Evolutionary conservation across 1,140 invertebrate species (phyloP).

Genomic region (Vanessa tameamea): DNA sequence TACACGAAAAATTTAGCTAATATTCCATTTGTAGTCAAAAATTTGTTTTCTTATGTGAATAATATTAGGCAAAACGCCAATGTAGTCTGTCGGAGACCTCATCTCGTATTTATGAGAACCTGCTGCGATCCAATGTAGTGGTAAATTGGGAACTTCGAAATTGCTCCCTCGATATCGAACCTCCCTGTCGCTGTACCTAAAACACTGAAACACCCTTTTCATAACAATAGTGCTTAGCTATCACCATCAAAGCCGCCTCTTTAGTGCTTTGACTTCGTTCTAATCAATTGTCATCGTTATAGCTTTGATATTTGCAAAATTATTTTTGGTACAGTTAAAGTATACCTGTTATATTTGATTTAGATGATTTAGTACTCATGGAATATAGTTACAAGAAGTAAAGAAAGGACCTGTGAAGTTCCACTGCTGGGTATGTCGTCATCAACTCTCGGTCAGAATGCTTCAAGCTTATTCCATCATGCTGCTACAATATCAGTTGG

Average conservation of each 20-base stretch:
- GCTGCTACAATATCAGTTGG: too few species aligned
- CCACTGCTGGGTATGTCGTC: too few species aligned
- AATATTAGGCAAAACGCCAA: constrained; percentile 15
- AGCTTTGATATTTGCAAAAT: too few species aligned
- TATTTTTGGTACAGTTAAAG: too few species aligned
- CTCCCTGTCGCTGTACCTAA: constrained; percentile 4
- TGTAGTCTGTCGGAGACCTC: constrained; percentile 5
- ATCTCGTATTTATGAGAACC: constrained; percentile 16
- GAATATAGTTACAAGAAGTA: too few species aligned
- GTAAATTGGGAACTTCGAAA: constrained; percentile 22
- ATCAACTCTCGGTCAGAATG: too few species aligned
- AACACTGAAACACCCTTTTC: constrained; percentile 17
- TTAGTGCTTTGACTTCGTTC: not conserved
- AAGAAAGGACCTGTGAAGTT: too few species aligned
- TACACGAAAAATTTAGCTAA: not conserved
- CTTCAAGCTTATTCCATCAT: too few species aligned
- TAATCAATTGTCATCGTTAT: not conserved
- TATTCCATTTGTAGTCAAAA: constrained; percentile 13
- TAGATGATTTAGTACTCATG: too few species aligned
- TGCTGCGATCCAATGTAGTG: constrained; percentile 21
- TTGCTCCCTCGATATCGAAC: constrained; percentile 21
- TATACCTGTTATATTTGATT: too few species aligned
- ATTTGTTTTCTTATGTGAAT: constrained; percentile 16
- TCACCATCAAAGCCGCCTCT: not conserved
- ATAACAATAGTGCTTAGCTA: constrained; percentile 1